phyloP scores from a whole-genome alignment of 2,113 vertebrate species.

The Neomonachus schauinslandi region DNA sequence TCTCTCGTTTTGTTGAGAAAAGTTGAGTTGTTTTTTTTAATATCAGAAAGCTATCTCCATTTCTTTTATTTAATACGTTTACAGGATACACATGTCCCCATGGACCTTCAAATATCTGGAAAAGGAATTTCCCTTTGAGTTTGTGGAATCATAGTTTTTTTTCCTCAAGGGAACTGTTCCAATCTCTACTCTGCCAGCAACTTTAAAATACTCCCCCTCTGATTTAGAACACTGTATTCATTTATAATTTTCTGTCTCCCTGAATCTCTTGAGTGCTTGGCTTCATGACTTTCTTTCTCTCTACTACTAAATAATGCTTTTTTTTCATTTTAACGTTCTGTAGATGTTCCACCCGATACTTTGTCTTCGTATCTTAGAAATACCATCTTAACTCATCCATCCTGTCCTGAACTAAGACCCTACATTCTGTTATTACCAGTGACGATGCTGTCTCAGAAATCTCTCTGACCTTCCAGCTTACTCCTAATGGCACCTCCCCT shows the following conservation, averaged over 20 bases:
- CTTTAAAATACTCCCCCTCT: background rate
- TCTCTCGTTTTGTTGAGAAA: background rate
- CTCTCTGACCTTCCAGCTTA: background rate
- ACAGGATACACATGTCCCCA: background rate
- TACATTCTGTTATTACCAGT: background rate
- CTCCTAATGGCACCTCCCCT: rapidly evolving
- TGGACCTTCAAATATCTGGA: background rate
- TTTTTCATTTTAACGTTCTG: background rate
- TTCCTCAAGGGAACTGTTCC: background rate
- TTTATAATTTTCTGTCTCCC: background rate
- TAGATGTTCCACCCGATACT: background rate
- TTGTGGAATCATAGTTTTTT: background rate
- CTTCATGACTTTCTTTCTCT: background rate
- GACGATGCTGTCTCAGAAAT: rapidly evolving
- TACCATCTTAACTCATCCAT: background rate
- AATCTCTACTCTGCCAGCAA: background rate
- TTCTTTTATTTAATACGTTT: background rate
- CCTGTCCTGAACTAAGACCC: background rate
- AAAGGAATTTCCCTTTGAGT: background rate
- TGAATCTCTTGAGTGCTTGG: background rate
- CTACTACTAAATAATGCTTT: background rate
- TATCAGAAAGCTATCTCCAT: background rate
- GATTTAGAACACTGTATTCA: background rate
- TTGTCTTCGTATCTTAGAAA: background rate
- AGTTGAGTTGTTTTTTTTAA: background rate